phyloP scores from a whole-genome alignment of 2,888 invertebrate genomes.

The Heteromurus nitidus region DNA sequence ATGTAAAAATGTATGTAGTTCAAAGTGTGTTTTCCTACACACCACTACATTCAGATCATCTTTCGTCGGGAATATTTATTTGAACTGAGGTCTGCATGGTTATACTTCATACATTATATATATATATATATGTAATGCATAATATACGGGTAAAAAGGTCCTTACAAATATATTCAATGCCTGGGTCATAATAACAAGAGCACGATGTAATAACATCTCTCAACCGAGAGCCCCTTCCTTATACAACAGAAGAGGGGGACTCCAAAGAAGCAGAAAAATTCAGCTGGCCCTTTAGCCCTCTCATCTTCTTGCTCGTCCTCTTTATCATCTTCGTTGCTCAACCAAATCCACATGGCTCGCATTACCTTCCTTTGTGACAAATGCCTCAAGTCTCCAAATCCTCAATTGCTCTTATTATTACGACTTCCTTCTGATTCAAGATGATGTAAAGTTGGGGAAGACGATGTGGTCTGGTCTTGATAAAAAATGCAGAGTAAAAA shows the following conservation, averaged over 20 bases:
- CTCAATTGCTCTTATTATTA: slow-evolving; percentile 28
- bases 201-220: slow-evolving; percentile 4
- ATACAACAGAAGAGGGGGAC: no score
- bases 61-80: slow-evolving; percentile 4
- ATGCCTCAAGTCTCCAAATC: slow-evolving; percentile 22
- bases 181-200: not conserved
- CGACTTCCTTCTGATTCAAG: slow-evolving; percentile 19
- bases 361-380: slow-evolving; percentile 27
- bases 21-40: no score
- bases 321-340: slow-evolving; percentile 25
- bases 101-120: not conserved
- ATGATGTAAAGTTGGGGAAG: not conserved
- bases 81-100: not conserved
- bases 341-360: slow-evolving; percentile 41
- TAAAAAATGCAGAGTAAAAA: not conserved
- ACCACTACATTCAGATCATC: slow-evolving; percentile 10
- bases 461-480: not conserved
- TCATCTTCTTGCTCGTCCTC: slow-evolving; percentile 1
- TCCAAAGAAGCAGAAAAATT: slow-evolving; percentile 56
- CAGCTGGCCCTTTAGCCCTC: slow-evolving; percentile 45
- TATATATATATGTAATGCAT: not conserved
- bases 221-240: no score
- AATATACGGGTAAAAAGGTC: not conserved
- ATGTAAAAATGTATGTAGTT: not conserved
- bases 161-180: slow-evolving; percentile 5